phyloP scores from a whole-genome alignment of 2,888 invertebrate species.

The Parochlus steinenii region DNA sequence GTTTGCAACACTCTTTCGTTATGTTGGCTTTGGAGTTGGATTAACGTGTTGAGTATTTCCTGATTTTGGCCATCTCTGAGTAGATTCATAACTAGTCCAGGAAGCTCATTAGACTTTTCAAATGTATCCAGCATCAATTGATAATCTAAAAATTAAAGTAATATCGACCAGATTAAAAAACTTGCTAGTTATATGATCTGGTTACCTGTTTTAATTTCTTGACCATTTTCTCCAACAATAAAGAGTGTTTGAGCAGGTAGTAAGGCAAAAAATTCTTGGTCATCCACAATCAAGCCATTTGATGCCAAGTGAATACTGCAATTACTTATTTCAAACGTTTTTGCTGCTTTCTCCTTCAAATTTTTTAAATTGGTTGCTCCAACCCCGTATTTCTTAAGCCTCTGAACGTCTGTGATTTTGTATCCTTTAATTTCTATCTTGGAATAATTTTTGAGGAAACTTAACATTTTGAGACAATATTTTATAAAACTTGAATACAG shows the following conservation, averaged over 20 bases:
- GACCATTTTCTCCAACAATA: constrained; percentile 34
- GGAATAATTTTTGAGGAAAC: constrained; percentile 7
- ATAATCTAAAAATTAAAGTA: constrained; percentile 19
- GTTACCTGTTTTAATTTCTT: constrained; percentile 40
- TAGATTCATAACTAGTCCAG: constrained; percentile 55
- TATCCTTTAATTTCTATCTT: constrained; percentile 28
- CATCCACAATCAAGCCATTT: constrained; percentile 55
- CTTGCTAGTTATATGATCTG: background rate
- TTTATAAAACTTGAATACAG: too few relatives aligned
- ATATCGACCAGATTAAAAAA: background rate
- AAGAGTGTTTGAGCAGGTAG: constrained; percentile 60
- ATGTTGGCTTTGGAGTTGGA: constrained; percentile 25
- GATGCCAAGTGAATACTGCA: constrained; percentile 39
- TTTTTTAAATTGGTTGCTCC: constrained; percentile 27
- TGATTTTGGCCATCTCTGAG: constrained; percentile 46
- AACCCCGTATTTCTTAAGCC: constrained; percentile 26
- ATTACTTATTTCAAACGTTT: constrained; percentile 24
- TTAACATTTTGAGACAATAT: constrained; percentile 11
- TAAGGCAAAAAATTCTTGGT: constrained; percentile 60
- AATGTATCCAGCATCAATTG: constrained; percentile 25
- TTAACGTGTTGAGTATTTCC: constrained; percentile 28
- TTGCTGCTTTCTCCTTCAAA: constrained; percentile 23
- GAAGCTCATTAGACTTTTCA: constrained; percentile 36
- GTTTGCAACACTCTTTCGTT: constrained; percentile 41
- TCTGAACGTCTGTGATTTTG: constrained; percentile 26